Evolutionary conservation across 2,888 invertebrate genomes (phyloP), one percentile per base, ranked within the genome.

Genomic region (Dendrolimus houi): DNA sequence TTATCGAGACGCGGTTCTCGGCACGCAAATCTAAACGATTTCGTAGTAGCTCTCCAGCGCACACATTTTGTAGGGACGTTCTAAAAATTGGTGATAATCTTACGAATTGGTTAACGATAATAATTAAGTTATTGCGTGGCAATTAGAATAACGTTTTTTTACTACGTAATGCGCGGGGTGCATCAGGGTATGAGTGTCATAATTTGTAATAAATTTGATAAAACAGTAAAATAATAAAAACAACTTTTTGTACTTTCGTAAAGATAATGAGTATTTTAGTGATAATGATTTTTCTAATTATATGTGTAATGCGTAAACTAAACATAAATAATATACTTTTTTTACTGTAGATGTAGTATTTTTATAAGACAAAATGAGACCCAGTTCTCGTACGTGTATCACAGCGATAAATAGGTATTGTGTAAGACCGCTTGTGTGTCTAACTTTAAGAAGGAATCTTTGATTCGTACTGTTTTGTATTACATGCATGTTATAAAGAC

Each of bases 161-260:
- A 78, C 79, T 79, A 84, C 80, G 79, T 82, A 85, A 83, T 75
- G 86, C 81, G 90, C 87, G 87, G 90, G 89, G 87, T 90, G 85
- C 79, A 89, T 86, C 91, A 91, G 91, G 91, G 91, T 91, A 90
- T 85, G 91, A 86, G 86, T 90, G 90, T 91, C 90, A 88, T 87
- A 83, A 84, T 80, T 85, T 81, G 81, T 87, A 85, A 80, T 79
- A 80, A 82, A 78, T 70, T 70, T 29, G 29, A 29, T 29, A 29
- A 29, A 29, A 29, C 71, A 75, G 69, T 68, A 70, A 64, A 63
- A 59, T 71, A 75, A 69, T 68, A 70, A 64, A 63, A 59, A 57
- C 58, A 64, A 75, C 79, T 74, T 87, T 90, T 89, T 90, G 88
- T 90, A 90, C 86, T 89, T 88, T 89, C 87, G 74, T 89, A 89